phyloP scores from a whole-genome alignment of 2,113 vertebrate species.

The Hassar affinis region DNA sequence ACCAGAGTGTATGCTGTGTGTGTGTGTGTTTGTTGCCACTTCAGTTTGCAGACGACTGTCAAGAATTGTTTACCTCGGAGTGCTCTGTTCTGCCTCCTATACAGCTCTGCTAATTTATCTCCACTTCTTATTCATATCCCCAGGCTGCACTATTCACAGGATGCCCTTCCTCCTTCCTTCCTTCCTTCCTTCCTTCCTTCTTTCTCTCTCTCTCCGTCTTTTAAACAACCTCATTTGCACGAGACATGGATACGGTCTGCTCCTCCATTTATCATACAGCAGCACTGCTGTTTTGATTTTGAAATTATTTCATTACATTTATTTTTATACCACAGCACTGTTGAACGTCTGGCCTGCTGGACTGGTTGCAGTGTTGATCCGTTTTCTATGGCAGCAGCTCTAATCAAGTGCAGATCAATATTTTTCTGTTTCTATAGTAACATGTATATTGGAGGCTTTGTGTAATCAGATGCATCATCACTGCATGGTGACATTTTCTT shows the following conservation, averaged over 20 bases:
- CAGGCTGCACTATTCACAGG: neutral
- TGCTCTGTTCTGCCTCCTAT: conserved; percentile 23
- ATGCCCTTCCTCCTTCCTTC: neutral
- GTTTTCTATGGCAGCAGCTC: neutral
- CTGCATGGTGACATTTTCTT: neutral
- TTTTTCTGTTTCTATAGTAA: neutral
- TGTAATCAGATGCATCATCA: neutral
- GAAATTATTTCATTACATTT: neutral
- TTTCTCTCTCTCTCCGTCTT: neutral
- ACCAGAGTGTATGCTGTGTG: conserved; percentile 34
- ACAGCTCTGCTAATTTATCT: conserved; percentile 39
- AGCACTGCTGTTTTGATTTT: neutral
- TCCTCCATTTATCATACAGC: neutral
- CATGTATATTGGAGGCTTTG: neutral
- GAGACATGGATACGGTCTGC: neutral
- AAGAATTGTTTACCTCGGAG: neutral
- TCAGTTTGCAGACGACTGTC: conserved; percentile 2
- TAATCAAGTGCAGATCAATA: neutral
- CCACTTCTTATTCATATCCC: neutral
- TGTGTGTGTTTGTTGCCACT: conserved; percentile 3
- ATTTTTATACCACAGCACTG: neutral
- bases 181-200: neutral
- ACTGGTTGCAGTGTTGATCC: neutral
- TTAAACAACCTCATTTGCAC: neutral
- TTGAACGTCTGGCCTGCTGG: too few species aligned